These are phyloP conservation scores for Brevimyrus niger DNA, from an alignment of 2,113 vertebrate species.

Conservation along the genomic window DNA sequence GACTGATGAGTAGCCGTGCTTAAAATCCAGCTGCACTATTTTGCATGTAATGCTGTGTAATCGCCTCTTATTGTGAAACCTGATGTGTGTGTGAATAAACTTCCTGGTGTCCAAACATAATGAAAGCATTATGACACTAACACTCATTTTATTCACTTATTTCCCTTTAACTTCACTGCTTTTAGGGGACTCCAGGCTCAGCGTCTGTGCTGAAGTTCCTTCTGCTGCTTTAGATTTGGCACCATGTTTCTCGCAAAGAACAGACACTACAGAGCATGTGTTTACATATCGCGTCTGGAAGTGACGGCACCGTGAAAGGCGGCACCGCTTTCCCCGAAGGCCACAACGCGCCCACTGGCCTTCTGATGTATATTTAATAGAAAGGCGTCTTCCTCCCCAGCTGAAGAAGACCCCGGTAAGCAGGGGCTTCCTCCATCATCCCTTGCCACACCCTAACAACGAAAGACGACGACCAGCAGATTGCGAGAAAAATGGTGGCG, in stretches of 20 bases:
- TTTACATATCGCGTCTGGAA: background rate
- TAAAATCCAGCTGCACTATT: background rate
- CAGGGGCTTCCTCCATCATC: background rate
- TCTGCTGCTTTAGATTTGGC: background rate
- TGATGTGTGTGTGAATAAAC: background rate
- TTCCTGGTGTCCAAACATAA: background rate
- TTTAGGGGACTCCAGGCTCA: background rate
- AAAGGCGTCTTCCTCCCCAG: background rate
- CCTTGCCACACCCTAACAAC: background rate
- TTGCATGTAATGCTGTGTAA: background rate
- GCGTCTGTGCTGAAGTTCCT: background rate
- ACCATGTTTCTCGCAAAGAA: background rate
- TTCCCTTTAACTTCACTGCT: background rate
- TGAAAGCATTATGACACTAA: background rate
- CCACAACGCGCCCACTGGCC: background rate
- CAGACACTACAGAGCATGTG: background rate
- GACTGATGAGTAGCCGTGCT: background rate
- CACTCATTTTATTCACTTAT: background rate
- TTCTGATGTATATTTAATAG: conserved; percentile 2
- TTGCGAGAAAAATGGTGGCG: background rate
- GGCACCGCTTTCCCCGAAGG: background rate
- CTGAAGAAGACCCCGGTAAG: background rate
- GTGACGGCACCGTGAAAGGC: background rate
- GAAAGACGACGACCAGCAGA: background rate
- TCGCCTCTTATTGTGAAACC: background rate